Conservation (phyloP, 2,113 vertebrate species). For the human (Homo sapiens) region GRCh38 chr12:110078001-110078500, state of each 20-base stretch:
- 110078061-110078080: neutral
- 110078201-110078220: neutral
- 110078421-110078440: neutral
- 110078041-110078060: neutral
- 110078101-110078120: neutral
- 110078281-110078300: neutral
- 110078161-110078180: neutral
- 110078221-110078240: neutral
- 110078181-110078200: neutral
- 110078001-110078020: neutral
- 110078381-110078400: neutral
- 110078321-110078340: neutral
- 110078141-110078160: neutral
- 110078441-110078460: neutral
- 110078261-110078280: neutral
- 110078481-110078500: neutral
- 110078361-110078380: neutral
- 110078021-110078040: neutral
- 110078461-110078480: neutral
- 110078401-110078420: neutral
- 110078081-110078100: neutral
- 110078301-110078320: neutral
- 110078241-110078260: neutral
- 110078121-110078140: neutral
- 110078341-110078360: neutral